Conservation (phyloP, 2,888 invertebrate genomes). For the Chromoteleia sp. region DNA sequence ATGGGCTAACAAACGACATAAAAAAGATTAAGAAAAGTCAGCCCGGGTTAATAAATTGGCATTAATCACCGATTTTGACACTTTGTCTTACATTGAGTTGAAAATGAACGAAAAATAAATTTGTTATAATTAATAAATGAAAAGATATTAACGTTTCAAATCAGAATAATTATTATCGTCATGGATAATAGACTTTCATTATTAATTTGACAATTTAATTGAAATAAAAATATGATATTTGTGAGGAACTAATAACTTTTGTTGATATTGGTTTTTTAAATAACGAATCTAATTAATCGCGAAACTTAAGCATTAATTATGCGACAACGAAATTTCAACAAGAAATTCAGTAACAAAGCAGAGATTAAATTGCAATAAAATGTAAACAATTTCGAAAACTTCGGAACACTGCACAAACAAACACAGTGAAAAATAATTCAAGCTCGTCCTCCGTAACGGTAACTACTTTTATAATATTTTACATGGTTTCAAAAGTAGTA, state of each 20-base stretch:
- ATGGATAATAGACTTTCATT: too few relatives aligned
- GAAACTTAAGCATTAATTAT: not conserved
- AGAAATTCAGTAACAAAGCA: constrained; percentile 5
- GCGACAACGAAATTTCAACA: not conserved
- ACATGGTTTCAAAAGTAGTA: constrained; percentile 25
- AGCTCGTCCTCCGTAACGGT: constrained; percentile 3
- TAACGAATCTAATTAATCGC: constrained; percentile 10
- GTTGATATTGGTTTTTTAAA: not conserved
- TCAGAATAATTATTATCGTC: too few relatives aligned
- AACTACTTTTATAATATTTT: constrained; percentile 34
- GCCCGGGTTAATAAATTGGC: constrained; percentile 18
- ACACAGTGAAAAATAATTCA: constrained; percentile 23
- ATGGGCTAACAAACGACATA: constrained; percentile 28
- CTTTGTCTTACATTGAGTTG: not conserved
- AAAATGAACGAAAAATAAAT: too few relatives aligned
- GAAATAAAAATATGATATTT: too few relatives aligned
- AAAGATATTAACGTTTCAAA: too few relatives aligned
- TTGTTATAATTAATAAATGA: not conserved
- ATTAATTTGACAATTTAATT: too few relatives aligned
- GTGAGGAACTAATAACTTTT: too few relatives aligned
- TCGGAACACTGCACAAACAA: constrained; percentile 16
- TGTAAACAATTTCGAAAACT: constrained; percentile 26
- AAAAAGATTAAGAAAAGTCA: constrained; percentile 21
- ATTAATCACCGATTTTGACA: not conserved
- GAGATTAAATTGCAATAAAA: constrained; percentile 24